Evolutionary conservation across 2,888 invertebrate species (phyloP), one percentile per base, ranked within the genome.

Genomic region (Ectemnius cavifrons): DNA sequence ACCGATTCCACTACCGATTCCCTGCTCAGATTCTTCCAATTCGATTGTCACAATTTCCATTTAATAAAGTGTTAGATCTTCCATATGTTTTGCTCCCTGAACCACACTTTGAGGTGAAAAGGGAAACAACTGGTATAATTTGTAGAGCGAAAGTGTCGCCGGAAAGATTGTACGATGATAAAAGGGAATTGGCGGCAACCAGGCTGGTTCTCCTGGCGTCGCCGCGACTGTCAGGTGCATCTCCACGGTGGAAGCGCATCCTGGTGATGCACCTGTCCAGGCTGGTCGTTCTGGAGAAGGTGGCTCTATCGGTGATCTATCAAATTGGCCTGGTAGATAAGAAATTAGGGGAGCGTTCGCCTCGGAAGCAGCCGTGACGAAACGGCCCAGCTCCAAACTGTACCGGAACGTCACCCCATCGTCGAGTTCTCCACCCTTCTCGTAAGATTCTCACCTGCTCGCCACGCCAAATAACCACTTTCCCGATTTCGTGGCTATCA

Each of bases 241-340:
- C 74, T 75, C 49, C 66, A 37, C 37, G 62, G 77, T 78, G 69
- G 75, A 67, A 66, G 73, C 67, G 71, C 78, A 71, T 80, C 80
- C 69, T 75, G 73, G 66, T 49, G 68, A 68, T 70, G 81, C 81
- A 83, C 81, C 83, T 80, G 84, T 79, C 80, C 68, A 65, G 47
- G 46, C 47, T 4, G 52, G 52, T 16, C 62, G 73, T 68, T 60
- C 65, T 73, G 78, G 67, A 78, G 82, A 73, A 77, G 74, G 73
- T 58, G 74, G 60, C 76, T 84, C 84, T 87, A 87, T 87, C 87
- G 79, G 67, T 81, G 76, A 87, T 86, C 86, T 88, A 87, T 87
- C 83, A 85, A 88, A 87, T 87, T 86, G 85, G 79, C 83, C 81
- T 60, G 70, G 64, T 52, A 78, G 82, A 84, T 85, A 84, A 84